Evolutionary conservation across 2,888 invertebrate species (phyloP), one percentile per base, ranked within the genome.

Genomic region (Microplitis manilae): DNA sequence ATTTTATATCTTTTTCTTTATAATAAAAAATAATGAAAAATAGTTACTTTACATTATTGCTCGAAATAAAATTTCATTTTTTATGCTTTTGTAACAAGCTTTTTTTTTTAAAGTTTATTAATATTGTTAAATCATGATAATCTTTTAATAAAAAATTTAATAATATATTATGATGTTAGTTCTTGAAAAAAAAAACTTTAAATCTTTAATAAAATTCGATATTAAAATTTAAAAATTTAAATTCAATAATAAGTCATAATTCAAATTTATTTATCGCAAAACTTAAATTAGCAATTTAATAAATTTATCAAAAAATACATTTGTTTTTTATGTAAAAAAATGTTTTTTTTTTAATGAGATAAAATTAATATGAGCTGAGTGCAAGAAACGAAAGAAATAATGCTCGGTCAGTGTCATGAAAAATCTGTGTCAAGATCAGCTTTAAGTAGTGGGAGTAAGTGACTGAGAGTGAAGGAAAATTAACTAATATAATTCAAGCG

Each of bases 371-470:
- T 17, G 9, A 74, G 38, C 68, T 30, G 15, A 62, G 17, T 41
- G n/a, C n/a, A 69, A 62, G 30, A 69, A n/a, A 39, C 17, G 64
- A 64, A 7, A 50, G 50, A 69, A 17, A 65, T n/a, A n/a, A 50
- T 70, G 75, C 78, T 80, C 82, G 79, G 81, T 81, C 83, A 83
- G 77, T 81, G 78, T 79, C 80, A 78, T 81, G 82, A 61, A 65
- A 82, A 82, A 86, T 86, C 80, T 79, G 85, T 86, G 86, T 86
- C 86, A 86, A 86, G 86, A 86, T 86, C 86, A 86, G 79, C 74
- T n/a, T 50, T n/a, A 20, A 65, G 39, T 20, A 50, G 41, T 62
- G 75, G 77, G 78, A 79, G 76, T 76, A 77, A 81, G 78, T 78
- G 77, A 79, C 76, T 77, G 73, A 75, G 77, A 77, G 78, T 77